Base-by-base conservation (phyloP, 2,888 invertebrate species). In the Acanthoscelides obtectus region DNA sequence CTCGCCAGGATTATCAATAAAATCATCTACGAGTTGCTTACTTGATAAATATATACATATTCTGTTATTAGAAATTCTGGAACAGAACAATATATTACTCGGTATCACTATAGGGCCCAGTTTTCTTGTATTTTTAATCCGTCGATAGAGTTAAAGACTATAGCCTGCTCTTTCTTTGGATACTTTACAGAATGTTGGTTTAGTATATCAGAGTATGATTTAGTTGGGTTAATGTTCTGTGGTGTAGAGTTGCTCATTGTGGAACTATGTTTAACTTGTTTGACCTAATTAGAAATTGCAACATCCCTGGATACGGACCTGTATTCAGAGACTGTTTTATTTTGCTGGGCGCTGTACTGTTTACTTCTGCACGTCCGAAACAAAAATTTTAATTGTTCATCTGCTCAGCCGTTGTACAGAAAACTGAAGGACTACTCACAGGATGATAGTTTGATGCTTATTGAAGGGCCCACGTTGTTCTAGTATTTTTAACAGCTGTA, bases 41-140 rank as follows among this genome's bases (percentile, higher is more conserved):
- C 64, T 76, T 1, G 65, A 66, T 8, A 77, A 69, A 66, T 75
- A 78, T 20, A 78, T 73, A 66, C 78, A 78, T 6, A 78, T 73
- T 72, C 77, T 72, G 63, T 75, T 76, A 67, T 78, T 76, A 3
- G 77, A 78, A 12, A 77, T 76, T 71, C 75, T 69, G 12, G 76
- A 77, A 17, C 72, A 66, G 64, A 75, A 76, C 20, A 69, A 22
- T 20, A 75, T 71, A 45, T 74, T 73, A 71, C 73, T 74, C 17
- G 74, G 73, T 1, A 66, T 22, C 19, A 74, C 27, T 20, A 72
- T 22, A 6, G 63, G 22, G 65, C 76, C 76, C 0, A 76, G 19
- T 67, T n/a, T 64, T 63, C 63, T 19, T 63, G 63, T 12, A 63
- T 63, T 63, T 19, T 63, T 63, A 64, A 12, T n/a, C 65, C 65